These are phyloP conservation scores for Rotaria macrura DNA, from an alignment of 2,888 invertebrate genomes.

Conservation along the genomic window DNA sequence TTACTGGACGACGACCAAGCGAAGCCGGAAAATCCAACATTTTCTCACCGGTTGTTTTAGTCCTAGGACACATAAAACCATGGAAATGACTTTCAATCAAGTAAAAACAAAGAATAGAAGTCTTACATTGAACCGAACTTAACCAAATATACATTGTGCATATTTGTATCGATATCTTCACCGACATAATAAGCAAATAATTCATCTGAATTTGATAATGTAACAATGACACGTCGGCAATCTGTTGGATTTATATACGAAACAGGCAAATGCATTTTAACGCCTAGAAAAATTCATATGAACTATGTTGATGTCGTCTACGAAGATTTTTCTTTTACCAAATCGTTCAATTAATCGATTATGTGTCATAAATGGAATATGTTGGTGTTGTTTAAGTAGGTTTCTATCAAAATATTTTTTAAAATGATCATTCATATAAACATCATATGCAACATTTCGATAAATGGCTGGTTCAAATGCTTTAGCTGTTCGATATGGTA, in stretches of 20 bases:
- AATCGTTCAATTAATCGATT: background rate
- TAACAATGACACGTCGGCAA: background rate
- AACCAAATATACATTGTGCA: background rate
- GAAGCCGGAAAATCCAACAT: background rate
- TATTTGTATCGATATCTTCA: background rate
- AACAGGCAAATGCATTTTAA: constrained; percentile 14
- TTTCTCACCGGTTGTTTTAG: background rate
- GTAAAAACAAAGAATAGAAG: background rate
- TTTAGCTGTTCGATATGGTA: constrained; percentile 32
- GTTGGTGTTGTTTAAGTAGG: background rate
- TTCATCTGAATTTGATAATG: background rate
- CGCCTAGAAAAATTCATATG: background rate
- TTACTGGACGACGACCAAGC: background rate
- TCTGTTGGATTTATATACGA: background rate
- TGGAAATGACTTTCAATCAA: background rate
- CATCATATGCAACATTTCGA: constrained; percentile 31
- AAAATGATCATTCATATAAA: constrained; percentile 22
- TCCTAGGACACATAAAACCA: background rate
- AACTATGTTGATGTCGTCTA: too few species aligned
- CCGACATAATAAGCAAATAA: constrained; percentile 7
- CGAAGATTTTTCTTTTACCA: background rate
- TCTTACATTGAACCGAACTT: constrained; percentile 10
- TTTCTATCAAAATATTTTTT: background rate
- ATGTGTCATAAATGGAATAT: background rate
- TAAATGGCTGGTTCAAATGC: constrained; percentile 32